A percentile compares a stretch with the other conserved stretches of the same genome.
Conservation (phyloP, 2,888 invertebrate genomes). For the Arctia plantaginis region DNA sequence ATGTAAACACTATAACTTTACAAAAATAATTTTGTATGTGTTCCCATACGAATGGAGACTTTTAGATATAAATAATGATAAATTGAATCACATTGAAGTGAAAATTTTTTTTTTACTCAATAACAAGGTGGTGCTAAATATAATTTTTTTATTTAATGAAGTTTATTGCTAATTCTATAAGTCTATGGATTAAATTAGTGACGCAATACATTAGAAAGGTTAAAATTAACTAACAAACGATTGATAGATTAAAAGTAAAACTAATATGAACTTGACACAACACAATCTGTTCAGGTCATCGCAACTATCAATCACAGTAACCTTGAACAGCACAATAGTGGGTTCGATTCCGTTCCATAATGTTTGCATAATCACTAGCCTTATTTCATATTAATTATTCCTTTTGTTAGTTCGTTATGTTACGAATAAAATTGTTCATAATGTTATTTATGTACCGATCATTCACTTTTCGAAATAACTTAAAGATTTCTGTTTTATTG, state of each 20-base stretch:
- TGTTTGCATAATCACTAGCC: slow-evolving; percentile 54
- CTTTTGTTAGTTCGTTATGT: slow-evolving; percentile 34
- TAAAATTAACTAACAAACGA: slow-evolving; percentile 20
- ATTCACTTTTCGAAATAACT: slow-evolving; percentile 10
- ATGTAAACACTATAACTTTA: too few species aligned
- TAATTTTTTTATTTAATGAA: not conserved
- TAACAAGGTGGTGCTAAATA: not conserved
- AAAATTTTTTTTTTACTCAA: not conserved
- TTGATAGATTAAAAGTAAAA: slow-evolving; percentile 60
- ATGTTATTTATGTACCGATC: slow-evolving; percentile 5
- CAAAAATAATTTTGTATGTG: not conserved
- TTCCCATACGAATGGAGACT: not conserved
- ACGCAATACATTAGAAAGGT: slow-evolving; percentile 19
- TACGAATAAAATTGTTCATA: slow-evolving; percentile 11
- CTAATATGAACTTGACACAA: slow-evolving; percentile 74
- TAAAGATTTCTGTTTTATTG: not conserved
- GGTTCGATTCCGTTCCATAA: slow-evolving; percentile 46
- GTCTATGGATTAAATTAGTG: not conserved
- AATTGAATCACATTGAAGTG: too few species aligned
- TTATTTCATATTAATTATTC: slow-evolving; percentile 54
- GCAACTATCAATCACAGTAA: slow-evolving; percentile 71
- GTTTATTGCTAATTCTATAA: not conserved
- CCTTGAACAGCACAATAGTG: slow-evolving; percentile 63
- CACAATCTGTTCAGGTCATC: slow-evolving; percentile 75
- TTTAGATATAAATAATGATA: too few species aligned